Base-by-base conservation (phyloP, 2,888 invertebrate genomes). In the Agrochola macilenta region DNA sequence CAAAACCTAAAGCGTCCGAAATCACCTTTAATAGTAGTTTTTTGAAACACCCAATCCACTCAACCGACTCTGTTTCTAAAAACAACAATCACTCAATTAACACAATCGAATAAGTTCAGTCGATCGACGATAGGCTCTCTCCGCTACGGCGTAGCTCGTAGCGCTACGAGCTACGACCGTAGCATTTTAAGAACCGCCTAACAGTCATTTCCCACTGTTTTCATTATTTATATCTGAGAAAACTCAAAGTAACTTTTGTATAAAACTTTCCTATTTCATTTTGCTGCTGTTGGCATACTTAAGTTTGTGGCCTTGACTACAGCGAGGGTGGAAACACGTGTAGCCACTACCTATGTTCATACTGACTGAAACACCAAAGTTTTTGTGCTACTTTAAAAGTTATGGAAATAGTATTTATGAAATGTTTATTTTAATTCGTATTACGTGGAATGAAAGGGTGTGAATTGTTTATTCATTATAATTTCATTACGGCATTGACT, bases 201-300 rank as follows among this genome's bases (percentile, higher is more conserved):
- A 43, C 58, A 61, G 39, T 77, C 39, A 65, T 78, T 75, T 80
- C 68, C 64, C 74, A 74, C 77, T 72, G 57, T 61, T 82, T 87
- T 82, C 88, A 90, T 90, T 89, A 90, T 86, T 78, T 83, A 85
- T 76, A 78, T 74, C 43, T n/a, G 20, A 75, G 76, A 86, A 87
- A 87, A 85, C 54, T 77, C 57, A 76, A 70, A 78, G 70, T 69
- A 87, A 87, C 78, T 84, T 86, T 63, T 76, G 73, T 80, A 76
- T 79, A 76, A 74, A 85, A 90, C 84, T 88, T 88, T 86, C 74
- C 72, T 78, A 82, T 89, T 87, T 84, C 64, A 89, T 90, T 88
- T 87, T 82, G 60, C 69, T 83, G 78, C 76, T 76, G 72, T 75
- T 76, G 77, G 82, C 86, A 85, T 87, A 64, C 57, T 75, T 68